Evolutionary conservation across 1,140 invertebrate genomes (phyloP).

Genomic region (Scaptomyza graminum): DNA sequence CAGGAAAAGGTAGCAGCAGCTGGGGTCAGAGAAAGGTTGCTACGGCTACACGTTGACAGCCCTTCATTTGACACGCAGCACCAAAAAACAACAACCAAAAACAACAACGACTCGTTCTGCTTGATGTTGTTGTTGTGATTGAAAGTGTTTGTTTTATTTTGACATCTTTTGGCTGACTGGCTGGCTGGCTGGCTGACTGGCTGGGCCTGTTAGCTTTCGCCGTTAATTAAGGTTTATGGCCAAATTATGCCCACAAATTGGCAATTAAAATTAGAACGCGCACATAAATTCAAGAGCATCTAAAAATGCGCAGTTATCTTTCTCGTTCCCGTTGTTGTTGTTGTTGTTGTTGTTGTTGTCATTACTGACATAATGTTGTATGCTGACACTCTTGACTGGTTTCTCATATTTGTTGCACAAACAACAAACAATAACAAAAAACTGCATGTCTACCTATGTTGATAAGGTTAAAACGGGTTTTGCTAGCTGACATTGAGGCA

Average conservation of each 20-base stretch:
- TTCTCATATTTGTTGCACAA: conserved; percentile 45
- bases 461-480: conserved; percentile 45
- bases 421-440: conserved; percentile 14
- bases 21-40: conserved; percentile 33
- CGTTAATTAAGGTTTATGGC: conserved; percentile 81
- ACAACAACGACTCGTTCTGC: conserved; percentile 20
- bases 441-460: conserved; percentile 33
- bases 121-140: conserved; percentile 33
- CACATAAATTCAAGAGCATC: conserved; percentile 75
- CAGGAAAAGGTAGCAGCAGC: no score
- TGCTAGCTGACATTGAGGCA: conserved; percentile 17
- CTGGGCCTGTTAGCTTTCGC: conserved; percentile 66
- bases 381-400: conserved; percentile 58
- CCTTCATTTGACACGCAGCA: conserved; percentile 22
- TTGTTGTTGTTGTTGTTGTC: conserved; percentile 31
- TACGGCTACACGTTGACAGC: conserved; percentile 5
- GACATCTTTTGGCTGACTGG: conserved; percentile 67
- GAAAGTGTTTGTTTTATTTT: conserved; percentile 80
- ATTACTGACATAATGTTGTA: conserved; percentile 63
- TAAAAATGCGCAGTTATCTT: conserved; percentile 9
- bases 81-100: no score
- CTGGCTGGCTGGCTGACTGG: conserved; percentile 37
- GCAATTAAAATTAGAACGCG: conserved; percentile 82
- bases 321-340: not conserved
- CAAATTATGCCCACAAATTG: conserved; percentile 82